Base-by-base conservation (phyloP, 1,140 invertebrate species). In the Sitophilus oryzae region DNA sequence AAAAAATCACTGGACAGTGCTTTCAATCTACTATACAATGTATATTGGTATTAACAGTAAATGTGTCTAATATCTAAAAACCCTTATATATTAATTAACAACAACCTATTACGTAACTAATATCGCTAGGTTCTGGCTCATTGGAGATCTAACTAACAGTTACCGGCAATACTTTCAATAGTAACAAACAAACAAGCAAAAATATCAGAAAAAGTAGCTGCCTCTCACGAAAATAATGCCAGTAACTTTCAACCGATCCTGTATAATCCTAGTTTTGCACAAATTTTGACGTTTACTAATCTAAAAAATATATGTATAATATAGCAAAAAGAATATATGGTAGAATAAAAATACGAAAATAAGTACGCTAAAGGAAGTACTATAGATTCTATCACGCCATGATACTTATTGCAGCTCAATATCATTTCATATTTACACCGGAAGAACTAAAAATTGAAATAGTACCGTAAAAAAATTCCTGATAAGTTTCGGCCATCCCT, bases 71-170 rank as follows among this genome's bases (percentile, higher is more conserved):
- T n/a, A 56, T 20, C 57, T 64, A 25, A 11, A 38, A 61, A 58
- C 42, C 51, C 66, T 68, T 70, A 69, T 58, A 60, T 62, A 70
- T 64, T 70, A 70, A 66, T 66, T 69, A 70, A 70, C 68, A 70
- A 70, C 66, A 61, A 70, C 63, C 61, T 66, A 63, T 63, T 62
- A 57, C 46, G 56, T 58, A 59, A 59, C 60, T 60, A 59, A 18
- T 45, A 40, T 59, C 60, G 61, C 61, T 65, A 59, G 58, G 14
- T 40, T 42, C 40, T 9, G 40, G 40, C 40, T 15, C n/a, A 42
- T n/a, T n/a, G n/a, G n/a, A 38, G 6, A n/a, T 38, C 36, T 38
- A 38, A 8, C 8, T 38, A n/a, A n/a, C n/a, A n/a, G n/a, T n/a
- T n/a, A n/a, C n/a, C n/a, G n/a, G n/a, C n/a, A n/a, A n/a, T n/a